A percentile compares a stretch with the other conserved stretches of the same genome.
These are phyloP conservation scores for Nesometra sesokonis DNA, from an alignment of 35 echinoderm and acorn worm genomes.

Conservation along the genomic window DNA sequence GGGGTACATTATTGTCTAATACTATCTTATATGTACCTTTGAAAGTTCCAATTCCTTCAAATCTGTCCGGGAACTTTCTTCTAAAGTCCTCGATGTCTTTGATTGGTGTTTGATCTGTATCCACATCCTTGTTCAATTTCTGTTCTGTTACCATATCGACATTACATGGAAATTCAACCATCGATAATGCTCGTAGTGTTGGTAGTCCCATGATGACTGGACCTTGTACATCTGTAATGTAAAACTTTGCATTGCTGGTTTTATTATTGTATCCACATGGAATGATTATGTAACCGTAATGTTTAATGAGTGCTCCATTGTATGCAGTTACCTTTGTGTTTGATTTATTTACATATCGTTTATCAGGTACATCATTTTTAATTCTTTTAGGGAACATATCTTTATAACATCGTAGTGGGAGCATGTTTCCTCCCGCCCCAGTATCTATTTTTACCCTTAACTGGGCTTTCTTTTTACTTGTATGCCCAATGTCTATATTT, in stretches of 20 bases:
- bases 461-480: not conserved
- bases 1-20: constrained; percentile 14
- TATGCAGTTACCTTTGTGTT: not conserved
- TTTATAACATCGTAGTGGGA: too few relatives aligned
- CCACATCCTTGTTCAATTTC: not conserved
- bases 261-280: not conserved
- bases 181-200: too few relatives aligned
- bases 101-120: too few relatives aligned
- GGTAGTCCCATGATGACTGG: constrained; percentile 31
- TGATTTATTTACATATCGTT: not conserved
- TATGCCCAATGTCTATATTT: not conserved
- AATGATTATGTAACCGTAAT: not conserved
- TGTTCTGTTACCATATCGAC: not conserved
- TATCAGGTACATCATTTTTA: not conserved
- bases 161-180: constrained; percentile 13
- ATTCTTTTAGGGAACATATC: not conserved
- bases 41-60: constrained; percentile 30
- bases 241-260: constrained; percentile 12
- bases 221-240: constrained; percentile 14
- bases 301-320: not conserved
- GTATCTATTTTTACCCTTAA: not conserved
- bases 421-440: not conserved
- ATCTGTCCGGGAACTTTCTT: constrained; percentile 24
- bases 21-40: constrained; percentile 30
- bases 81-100: constrained; percentile 3